Evolutionary conservation across 37 sponge, comb jelly and placozoan genomes (phyloP), one percentile per base, ranked within the genome.

Genomic region (Hexactinellida sp.): DNA sequence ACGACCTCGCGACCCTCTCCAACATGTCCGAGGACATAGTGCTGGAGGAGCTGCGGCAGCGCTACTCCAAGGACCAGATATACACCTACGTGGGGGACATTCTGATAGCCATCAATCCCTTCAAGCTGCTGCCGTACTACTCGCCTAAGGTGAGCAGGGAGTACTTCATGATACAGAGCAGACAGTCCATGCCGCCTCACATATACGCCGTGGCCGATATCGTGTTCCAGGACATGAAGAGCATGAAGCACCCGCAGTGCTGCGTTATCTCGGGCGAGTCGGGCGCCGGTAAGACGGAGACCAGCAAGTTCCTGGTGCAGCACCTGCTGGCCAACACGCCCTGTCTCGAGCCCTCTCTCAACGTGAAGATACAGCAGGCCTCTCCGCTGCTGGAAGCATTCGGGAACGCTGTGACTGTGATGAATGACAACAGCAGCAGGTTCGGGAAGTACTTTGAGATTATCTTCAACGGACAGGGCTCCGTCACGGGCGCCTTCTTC

Each of bases 371-470:
- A 30, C 36, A 39, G 19, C 88, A 88, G 88, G 85, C 52, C 24
- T 37, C 38, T 54, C 88, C 88, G 1, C 63, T 88, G 24, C 71
- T 88, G 55, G 88, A 88, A 88, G 88, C 88, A 30, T 88, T 88
- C 37, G 88, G 88, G 23, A 88, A 88, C 37, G 88, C 88, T 10
- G 54, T 37, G 1, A 88, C 88, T 19, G 88, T 85, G 0, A 88
- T 88, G 88, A 88, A 88, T 36, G 85, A 88, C 54, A 88, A 88
- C 37, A 88, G 88, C 63, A 85, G 85, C 35, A 54, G 89, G 3
- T 89, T 89, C 83, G 89, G 89, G 32, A 87, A 88, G 36, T 88
- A 54, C 24, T 54, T 88, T 1, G 89, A 88, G 32, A 36, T 87
- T n/a, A 37, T 76, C 0, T 88, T 88, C 83, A 82, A 34, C 37